These are phyloP conservation scores for Euplexia lucipara DNA, from an alignment of 2,888 invertebrate species.

Conservation along the genomic window DNA sequence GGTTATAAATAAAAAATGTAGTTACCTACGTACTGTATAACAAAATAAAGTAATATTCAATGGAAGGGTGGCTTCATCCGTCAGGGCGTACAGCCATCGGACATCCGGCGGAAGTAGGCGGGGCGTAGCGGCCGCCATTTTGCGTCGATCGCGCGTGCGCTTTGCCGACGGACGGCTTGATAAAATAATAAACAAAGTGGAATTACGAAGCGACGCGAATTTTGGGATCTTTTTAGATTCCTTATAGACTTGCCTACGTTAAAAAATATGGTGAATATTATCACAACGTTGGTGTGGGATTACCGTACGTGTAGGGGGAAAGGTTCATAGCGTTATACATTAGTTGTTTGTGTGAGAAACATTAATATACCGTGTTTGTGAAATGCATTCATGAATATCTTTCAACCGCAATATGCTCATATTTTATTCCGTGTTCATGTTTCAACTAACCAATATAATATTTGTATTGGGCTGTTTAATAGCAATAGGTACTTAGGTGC, in stretches of 20 bases:
- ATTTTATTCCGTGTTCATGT: slow-evolving; percentile 36
- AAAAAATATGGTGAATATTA: slow-evolving; percentile 49
- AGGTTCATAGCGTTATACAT: slow-evolving; percentile 36
- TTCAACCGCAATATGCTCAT: slow-evolving; percentile 16
- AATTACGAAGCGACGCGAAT: slow-evolving; percentile 64
- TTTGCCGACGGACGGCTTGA: slow-evolving; percentile 65
- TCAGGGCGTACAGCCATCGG: slow-evolving; percentile 69
- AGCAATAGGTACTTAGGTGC: too few relatives aligned
- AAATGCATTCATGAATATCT: slow-evolving; percentile 40
- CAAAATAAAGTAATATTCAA: slow-evolving; percentile 62
- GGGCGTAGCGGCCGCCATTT: slow-evolving; percentile 81
- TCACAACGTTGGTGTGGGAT: slow-evolving; percentile 16
- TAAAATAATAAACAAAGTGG: slow-evolving; percentile 70
- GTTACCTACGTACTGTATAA: slow-evolving; percentile 32
- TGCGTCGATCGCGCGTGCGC: slow-evolving; percentile 78
- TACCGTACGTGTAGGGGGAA: slow-evolving; percentile 18
- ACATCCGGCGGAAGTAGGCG: slow-evolving; percentile 88
- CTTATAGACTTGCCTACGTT: slow-evolving; percentile 42
- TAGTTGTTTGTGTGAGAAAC: slow-evolving; percentile 18
- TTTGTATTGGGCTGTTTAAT: slow-evolving; percentile 11
- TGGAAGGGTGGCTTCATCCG: slow-evolving; percentile 68
- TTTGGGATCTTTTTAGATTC: slow-evolving; percentile 60
- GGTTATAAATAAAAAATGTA: slow-evolving; percentile 27
- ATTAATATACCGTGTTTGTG: slow-evolving; percentile 37
- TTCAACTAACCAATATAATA: slow-evolving; percentile 30